Percentiles rank a stretch among this genome's conserved stretches.
phyloP scores from a whole-genome alignment of 2,888 invertebrate genomes.

The Troides aeacus region DNA sequence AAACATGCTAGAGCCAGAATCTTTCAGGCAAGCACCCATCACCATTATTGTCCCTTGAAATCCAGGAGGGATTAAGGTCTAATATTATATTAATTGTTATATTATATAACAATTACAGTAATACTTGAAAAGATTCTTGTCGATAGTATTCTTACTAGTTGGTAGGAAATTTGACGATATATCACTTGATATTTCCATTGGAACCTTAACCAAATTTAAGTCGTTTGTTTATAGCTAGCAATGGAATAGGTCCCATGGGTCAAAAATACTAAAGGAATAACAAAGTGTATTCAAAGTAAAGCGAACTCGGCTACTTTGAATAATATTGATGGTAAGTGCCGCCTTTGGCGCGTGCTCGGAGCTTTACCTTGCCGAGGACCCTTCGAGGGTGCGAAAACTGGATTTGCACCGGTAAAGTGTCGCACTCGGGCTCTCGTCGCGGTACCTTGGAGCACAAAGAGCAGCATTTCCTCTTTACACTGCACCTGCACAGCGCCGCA shows the following conservation, averaged over 20 bases:
- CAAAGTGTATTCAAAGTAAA: conserved; percentile 7
- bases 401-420: conserved; percentile 33
- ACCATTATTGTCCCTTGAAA: no score
- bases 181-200: no score
- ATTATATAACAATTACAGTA: no score
- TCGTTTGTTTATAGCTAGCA: conserved; percentile 13
- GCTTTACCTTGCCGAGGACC: conserved; percentile 22
- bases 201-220: not conserved
- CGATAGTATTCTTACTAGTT: no score
- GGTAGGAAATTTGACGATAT: no score
- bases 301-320: conserved; percentile 9
- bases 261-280: conserved; percentile 16
- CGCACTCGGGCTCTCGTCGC: conserved; percentile 35
- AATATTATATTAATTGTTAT: no score
- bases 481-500: conserved; percentile 17
- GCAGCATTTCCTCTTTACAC: conserved; percentile 38
- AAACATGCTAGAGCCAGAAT: no score
- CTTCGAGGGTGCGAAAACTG: conserved; percentile 30
- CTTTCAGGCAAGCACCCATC: no score
- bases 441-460: conserved; percentile 46
- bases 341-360: conserved; percentile 19
- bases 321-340: conserved; percentile 21
- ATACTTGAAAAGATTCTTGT: no score
- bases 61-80: no score
- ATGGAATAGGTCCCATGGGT: conserved; percentile 11